Conservation (phyloP, 35 echinoderm and acorn worm species). For the Holothuria glaberrima region DNA sequence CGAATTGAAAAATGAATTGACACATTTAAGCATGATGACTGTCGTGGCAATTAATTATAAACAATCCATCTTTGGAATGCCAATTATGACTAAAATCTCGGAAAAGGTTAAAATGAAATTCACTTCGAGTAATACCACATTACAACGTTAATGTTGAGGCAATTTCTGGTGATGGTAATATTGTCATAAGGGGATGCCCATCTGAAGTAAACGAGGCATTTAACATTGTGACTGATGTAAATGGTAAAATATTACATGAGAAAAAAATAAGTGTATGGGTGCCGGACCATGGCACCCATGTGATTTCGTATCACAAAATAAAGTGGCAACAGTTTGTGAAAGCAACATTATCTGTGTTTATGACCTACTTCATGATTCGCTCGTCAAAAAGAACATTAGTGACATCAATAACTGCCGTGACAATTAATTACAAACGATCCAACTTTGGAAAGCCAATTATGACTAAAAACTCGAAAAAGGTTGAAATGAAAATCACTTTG, state of each 20-base stretch:
- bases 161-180: background rate
- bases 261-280: too few relatives aligned
- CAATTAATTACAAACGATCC: background rate
- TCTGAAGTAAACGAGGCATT: background rate
- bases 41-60: background rate
- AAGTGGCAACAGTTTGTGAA: too few relatives aligned
- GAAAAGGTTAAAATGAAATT: background rate
- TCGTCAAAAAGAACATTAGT: too few relatives aligned
- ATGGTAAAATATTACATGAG: background rate
- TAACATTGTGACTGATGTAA: background rate
- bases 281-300: too few relatives aligned
- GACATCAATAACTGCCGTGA: background rate
- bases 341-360: too few relatives aligned
- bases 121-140: background rate
- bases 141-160: background rate
- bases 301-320: too few relatives aligned
- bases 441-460: too few relatives aligned
- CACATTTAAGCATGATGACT: background rate
- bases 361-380: too few relatives aligned
- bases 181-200: conserved; percentile 6
- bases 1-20: conserved; percentile 8
- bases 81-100: background rate
- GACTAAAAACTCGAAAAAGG: too few relatives aligned
- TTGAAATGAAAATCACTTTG: too few relatives aligned
- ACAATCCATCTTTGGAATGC: background rate